Evolutionary conservation across 2,113 vertebrate genomes (phyloP), one percentile per base, ranked within the genome.

Genomic region (Carollia perspicillata): DNA sequence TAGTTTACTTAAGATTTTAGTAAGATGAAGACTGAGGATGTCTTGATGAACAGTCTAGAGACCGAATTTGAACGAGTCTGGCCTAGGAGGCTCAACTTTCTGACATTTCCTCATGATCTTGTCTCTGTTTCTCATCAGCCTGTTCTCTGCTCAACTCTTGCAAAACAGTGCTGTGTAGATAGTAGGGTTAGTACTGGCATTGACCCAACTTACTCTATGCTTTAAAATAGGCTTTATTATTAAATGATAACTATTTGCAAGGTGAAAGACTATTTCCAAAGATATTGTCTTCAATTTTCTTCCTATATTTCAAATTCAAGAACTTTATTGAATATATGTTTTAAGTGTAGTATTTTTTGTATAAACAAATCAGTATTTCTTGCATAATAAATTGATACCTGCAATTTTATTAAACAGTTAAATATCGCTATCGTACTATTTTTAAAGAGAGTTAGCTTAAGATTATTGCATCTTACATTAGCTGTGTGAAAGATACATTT

Each of bases 1-100:
- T 69, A 87, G 68, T 42, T 92, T 79, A 68, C n/a, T 89, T 95
- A 77, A 93, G 69, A 14, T 69, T 89, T 95, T 84, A 79, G 55
- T 71, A 28, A 87, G 66, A 92, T 72, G 63, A 92, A 71, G 85
- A 44, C 47, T 37, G 80, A 93, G 55, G 65, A 65, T 68, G 71
- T 42, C 47, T 66, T 80, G 79, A 89, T 85, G 77, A 94, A 33
- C 8, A 85, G n/a, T 74, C 49, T 40, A 81, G 74, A 96, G n/a
- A 65, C 66, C 20, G 1, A 53, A 78, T 84, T 8, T 87, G 65
- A 75, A 44, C 22, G 72, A 26, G 42, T 47, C 84, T 80, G 40
- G 51, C 33, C 35, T 63, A 72, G 51, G 69, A 68, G 78, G 63
- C 55, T 69, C 88, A 58, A 53, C 44, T 94, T 72, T 35, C n/a